Conservation (phyloP, 2,113 vertebrate genomes). For the Hiodon tergisus region DNA sequence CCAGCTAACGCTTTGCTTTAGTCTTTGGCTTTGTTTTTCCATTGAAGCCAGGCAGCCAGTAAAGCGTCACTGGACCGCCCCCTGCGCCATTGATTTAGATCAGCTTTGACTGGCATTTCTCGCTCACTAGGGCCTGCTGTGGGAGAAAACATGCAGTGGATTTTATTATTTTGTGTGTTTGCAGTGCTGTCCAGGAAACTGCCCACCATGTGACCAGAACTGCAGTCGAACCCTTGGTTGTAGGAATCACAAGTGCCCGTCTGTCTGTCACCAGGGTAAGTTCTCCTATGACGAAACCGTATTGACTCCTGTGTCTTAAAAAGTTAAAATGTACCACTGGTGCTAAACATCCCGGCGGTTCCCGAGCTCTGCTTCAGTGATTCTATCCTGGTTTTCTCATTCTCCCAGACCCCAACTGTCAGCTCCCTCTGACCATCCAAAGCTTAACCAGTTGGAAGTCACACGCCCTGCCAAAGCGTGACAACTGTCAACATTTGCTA, state of each 20-base stretch:
- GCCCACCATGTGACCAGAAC: constrained; percentile 86
- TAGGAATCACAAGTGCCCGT: constrained; percentile 94
- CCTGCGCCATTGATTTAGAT: not conserved
- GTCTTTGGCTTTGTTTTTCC: too few species aligned
- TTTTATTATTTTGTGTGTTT: constrained; percentile 10
- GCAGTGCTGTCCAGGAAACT: constrained; percentile 93
- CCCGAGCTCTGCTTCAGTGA: not conserved
- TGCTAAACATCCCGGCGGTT: not conserved
- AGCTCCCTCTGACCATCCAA: not conserved
- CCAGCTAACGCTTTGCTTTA: not conserved
- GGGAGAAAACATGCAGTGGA: constrained; percentile 1
- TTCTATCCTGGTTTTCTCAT: not conserved
- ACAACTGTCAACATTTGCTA: constrained; percentile 1
- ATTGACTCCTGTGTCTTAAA: not conserved
- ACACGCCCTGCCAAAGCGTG: not conserved
- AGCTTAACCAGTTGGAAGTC: not conserved
- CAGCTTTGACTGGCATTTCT: not conserved
- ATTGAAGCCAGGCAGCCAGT: not conserved
- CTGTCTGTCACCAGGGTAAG: constrained; percentile 90
- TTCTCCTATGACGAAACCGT: not conserved
- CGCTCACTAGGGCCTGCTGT: constrained; percentile 25
- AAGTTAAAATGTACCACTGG: not conserved
- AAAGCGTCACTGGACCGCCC: not conserved
- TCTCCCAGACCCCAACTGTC: not conserved
- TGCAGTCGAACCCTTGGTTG: constrained; percentile 84